Percentiles rank a stretch among this genome's conserved stretches.
These are phyloP conservation scores for Lasioglossum vierecki DNA, from an alignment of 2,888 invertebrate genomes.

Conservation along the genomic window DNA sequence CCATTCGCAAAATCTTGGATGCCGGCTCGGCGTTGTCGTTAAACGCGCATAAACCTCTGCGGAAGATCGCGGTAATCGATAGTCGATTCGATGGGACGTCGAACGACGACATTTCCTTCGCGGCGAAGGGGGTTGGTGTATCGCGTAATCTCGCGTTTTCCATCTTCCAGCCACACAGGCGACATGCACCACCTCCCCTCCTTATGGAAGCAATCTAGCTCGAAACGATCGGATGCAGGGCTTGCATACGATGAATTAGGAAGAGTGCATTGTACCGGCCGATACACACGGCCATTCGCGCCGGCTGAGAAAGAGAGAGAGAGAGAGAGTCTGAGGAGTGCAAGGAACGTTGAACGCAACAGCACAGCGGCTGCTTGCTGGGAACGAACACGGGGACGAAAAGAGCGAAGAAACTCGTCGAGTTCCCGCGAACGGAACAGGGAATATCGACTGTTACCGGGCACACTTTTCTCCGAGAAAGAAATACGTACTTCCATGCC, in stretches of 20 bases:
- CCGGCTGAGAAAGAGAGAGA: neutral
- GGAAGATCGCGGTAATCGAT: constrained; percentile 59
- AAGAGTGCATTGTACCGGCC: constrained; percentile 34
- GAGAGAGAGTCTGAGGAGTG: neutral
- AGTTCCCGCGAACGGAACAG: constrained; percentile 22
- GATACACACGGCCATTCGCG: neutral
- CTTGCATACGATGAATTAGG: constrained; percentile 47
- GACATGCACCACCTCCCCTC: constrained; percentile 24
- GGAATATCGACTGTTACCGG: constrained; percentile 42
- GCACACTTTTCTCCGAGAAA: constrained; percentile 31
- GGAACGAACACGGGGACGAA: neutral
- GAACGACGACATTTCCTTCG: constrained; percentile 32
- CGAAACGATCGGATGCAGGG: constrained; percentile 49
- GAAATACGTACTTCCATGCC: constrained; percentile 43
- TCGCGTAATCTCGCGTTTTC: constrained; percentile 53
- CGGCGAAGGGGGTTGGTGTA: constrained; percentile 4
- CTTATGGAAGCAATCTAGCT: constrained; percentile 43
- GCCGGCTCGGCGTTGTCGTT: constrained; percentile 2
- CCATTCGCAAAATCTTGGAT: constrained; percentile 27
- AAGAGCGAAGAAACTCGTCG: constrained; percentile 19
- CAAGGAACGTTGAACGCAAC: constrained; percentile 2
- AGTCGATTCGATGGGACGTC: constrained; percentile 46
- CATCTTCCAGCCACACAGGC: constrained; percentile 39
- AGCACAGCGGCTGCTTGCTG: neutral
- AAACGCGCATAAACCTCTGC: constrained; percentile 48